These are phyloP conservation scores for Harlomillsia oculata DNA, from an alignment of 1,140 invertebrate species.

Conservation along the genomic window DNA sequence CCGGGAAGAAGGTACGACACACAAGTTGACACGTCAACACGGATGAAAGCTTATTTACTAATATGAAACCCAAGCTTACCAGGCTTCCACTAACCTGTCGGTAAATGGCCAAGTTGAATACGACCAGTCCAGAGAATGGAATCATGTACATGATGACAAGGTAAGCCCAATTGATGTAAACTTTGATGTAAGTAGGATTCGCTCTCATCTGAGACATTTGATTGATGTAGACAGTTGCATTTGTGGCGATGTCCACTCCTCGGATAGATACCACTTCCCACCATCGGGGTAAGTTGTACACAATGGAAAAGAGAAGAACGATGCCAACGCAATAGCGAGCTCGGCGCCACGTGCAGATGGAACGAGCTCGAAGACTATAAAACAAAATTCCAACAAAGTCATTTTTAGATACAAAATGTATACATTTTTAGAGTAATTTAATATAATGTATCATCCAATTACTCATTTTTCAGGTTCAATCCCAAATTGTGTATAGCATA, in stretches of 20 bases:
- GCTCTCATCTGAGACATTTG: slow-evolving; percentile 57
- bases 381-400: background rate
- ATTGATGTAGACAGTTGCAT: slow-evolving; percentile 49
- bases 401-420: too few species aligned
- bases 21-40: background rate
- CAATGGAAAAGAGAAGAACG: slow-evolving; percentile 68
- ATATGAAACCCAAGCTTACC: slow-evolving; percentile 10
- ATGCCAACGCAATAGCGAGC: slow-evolving; percentile 72
- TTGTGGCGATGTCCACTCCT: background rate
- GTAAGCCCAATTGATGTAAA: slow-evolving; percentile 89
- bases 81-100: slow-evolving; percentile 48
- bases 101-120: slow-evolving; percentile 84
- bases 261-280: slow-evolving; percentile 40
- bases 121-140: slow-evolving; percentile 70
- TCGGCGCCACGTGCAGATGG: slow-evolving; percentile 80
- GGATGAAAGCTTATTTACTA: background rate
- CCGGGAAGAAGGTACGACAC: background rate
- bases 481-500: too few species aligned
- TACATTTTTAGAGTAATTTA: too few species aligned
- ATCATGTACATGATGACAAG: slow-evolving; percentile 83
- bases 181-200: slow-evolving; percentile 62
- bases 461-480: too few species aligned
- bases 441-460: background rate
- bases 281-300: slow-evolving; percentile 76
- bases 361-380: slow-evolving; percentile 57